Evolutionary conservation across 2,888 invertebrate species (phyloP), one percentile per base, ranked within the genome.

Genomic region (Epiblema foenella): DNA sequence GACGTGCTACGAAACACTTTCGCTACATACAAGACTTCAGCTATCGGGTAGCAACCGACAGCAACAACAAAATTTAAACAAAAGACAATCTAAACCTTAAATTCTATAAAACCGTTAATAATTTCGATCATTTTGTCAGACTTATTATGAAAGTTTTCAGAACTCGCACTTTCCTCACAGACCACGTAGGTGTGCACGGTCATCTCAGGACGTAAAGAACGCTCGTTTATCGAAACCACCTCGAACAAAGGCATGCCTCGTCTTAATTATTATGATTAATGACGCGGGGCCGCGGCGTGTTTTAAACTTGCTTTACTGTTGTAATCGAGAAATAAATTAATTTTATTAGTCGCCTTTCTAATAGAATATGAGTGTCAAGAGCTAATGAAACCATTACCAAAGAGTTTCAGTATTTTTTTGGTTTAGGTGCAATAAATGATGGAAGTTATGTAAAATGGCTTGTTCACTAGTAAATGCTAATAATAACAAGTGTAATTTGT

Each of bases 201-300:
- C 42, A 42, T 62, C 60, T 67, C 57, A 54, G 65, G 39, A 66
- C 73, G 68, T 73, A 66, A 69, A 78, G 76, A 77, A 74, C 76
- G 74, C 77, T 75, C 87, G 85, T 89, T 90, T 86, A 89, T 86
- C 85, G 85, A 85, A 83, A 85, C 82, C 84, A 82, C 84, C 85
- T 83, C 87, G 87, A 90, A 92, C 92, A 91, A 92, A 90, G 87
- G 89, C 87, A 87, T 81, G 82, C 85, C 88, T 89, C 89, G 88
- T 93, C 92, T 92, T 92, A 92, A 93, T 93, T 93, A 93, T 89
- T 89, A 89, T 93, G 93, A 93, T 93, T 91, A 89, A 93, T 93
- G 92, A 89, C 81, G 80, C 84, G 79, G 24, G 79, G 83, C 82
- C 77, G 88, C 91, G 93, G 91, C 86, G 75, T 84, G 84, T 87